phyloP scores from a whole-genome alignment of 2,113 vertebrate species.

The Limnothrissa miodon region DNA sequence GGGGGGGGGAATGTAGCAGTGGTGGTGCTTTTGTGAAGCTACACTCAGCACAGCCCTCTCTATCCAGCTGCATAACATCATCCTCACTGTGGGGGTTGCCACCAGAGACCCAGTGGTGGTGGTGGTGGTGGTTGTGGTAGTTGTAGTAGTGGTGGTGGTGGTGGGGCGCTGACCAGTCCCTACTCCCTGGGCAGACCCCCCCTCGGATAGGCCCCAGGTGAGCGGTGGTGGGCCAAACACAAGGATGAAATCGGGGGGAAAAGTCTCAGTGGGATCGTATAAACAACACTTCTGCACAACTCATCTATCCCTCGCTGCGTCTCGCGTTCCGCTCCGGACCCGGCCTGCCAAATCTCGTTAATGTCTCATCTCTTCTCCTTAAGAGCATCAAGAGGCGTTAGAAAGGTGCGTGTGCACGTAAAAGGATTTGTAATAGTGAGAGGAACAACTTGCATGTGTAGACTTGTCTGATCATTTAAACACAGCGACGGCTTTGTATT shows the following conservation, averaged over 20 bases:
- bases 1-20: neutral
- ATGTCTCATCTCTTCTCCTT: constrained; percentile 43
- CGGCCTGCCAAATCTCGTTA: constrained; percentile 54
- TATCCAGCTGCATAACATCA: constrained; percentile 63
- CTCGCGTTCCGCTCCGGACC: constrained; percentile 25
- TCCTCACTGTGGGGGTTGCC: constrained; percentile 53
- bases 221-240: constrained; percentile 57
- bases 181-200: constrained; percentile 37
- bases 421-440: neutral
- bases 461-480: neutral
- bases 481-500: neutral
- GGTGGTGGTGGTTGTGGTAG: neutral
- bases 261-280: constrained; percentile 53
- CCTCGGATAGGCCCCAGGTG: constrained; percentile 48
- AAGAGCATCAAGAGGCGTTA: constrained; percentile 25
- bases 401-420: neutral
- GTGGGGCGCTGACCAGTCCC: constrained; percentile 50
- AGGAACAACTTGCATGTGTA: neutral
- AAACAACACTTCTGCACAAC: constrained; percentile 61
- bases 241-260: constrained; percentile 43
- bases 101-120: constrained; percentile 47
- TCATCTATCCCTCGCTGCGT: constrained; percentile 47
- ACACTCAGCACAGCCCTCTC: constrained; percentile 24
- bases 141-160: neutral
- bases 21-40: neutral